These are phyloP conservation scores for Drosophila seclusa DNA, from an alignment of 2,888 invertebrate genomes.

Conservation along the genomic window DNA sequence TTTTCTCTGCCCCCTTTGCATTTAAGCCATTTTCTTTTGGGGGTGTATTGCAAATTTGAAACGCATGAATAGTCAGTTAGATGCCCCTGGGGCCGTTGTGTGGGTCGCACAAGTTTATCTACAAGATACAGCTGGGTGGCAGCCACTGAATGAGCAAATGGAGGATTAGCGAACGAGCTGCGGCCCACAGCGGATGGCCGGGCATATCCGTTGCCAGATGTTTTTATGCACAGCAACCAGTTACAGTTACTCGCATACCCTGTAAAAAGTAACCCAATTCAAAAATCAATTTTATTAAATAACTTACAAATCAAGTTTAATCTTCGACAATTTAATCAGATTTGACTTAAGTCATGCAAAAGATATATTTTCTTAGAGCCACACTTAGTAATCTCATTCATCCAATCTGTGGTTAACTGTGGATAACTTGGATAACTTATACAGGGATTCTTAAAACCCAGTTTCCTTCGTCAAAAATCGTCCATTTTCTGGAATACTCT, in stretches of 20 bases:
- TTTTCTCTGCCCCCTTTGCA: neutral
- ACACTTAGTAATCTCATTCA: neutral
- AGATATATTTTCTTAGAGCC: neutral
- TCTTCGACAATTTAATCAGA: too few relatives aligned
- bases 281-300: neutral
- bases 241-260: conserved; percentile 25
- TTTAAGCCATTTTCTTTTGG: conserved; percentile 48
- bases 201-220: conserved; percentile 75
- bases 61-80: conserved; percentile 75
- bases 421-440: neutral
- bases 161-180: conserved; percentile 16
- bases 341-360: neutral
- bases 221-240: conserved; percentile 57
- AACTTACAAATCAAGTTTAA: too few relatives aligned
- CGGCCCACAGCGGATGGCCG: conserved; percentile 45
- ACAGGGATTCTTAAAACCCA: rapidly evolving
- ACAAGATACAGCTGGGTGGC: conserved; percentile 61
- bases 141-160: neutral
- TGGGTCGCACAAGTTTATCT: conserved; percentile 62
- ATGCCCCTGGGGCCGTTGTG: conserved; percentile 49
- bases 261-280: neutral
- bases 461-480: neutral
- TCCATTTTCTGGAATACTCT: too few relatives aligned
- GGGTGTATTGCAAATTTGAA: conserved; percentile 76
- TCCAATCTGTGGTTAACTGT: neutral